Conservation (phyloP, 1,140 invertebrate species). For the Leptinotarsa lineolata region DNA sequence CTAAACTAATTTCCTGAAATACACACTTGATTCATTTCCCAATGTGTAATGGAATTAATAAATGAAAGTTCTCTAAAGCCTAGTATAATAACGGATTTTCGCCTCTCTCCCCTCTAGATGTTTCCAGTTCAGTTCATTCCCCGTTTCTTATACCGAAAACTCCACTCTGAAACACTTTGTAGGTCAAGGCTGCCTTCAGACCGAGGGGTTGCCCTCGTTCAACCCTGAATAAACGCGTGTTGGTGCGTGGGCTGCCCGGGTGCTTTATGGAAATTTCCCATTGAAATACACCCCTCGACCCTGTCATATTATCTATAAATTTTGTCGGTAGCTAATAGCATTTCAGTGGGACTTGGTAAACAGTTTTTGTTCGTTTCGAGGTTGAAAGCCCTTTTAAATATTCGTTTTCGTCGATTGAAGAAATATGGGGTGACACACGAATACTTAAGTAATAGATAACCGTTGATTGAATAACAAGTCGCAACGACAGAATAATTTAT, state of each 20-base stretch:
- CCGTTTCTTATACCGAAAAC: background rate
- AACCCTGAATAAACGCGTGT: background rate
- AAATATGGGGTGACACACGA: too few relatives aligned
- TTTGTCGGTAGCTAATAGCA: background rate
- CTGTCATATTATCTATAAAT: background rate
- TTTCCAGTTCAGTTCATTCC: background rate
- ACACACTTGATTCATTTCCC: too few relatives aligned
- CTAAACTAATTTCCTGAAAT: too few relatives aligned
- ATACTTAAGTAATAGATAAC: too few relatives aligned
- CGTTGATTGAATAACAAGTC: too few relatives aligned
- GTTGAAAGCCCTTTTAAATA: background rate
- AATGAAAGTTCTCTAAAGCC: too few relatives aligned
- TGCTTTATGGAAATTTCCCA: background rate
- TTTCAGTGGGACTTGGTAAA: background rate
- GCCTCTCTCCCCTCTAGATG: background rate
- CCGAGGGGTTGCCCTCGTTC: background rate
- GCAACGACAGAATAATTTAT: too few relatives aligned
- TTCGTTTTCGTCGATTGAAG: too few relatives aligned
- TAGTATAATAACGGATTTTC: background rate
- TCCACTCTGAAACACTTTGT: background rate
- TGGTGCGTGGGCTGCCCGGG: conserved; percentile 3
- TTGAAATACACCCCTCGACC: background rate
- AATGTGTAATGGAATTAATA: too few relatives aligned
- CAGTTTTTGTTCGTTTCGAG: background rate
- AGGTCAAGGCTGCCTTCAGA: background rate